Evolutionary conservation across 2,113 vertebrate genomes (phyloP), one percentile per base, ranked within the genome.

Genomic region (Spheniscus mendiculus): DNA sequence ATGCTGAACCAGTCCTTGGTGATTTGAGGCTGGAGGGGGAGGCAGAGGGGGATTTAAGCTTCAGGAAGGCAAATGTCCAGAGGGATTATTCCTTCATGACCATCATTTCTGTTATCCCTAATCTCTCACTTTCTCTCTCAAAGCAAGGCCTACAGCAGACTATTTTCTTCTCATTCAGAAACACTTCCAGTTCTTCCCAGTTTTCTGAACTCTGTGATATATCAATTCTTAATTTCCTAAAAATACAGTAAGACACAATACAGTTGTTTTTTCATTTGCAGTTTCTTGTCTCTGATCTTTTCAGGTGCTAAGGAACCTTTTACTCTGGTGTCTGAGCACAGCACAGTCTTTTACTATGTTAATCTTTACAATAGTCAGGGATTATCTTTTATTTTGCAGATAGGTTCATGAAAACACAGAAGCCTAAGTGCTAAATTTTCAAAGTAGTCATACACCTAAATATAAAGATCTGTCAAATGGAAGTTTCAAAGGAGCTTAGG

Each of bases 61-160:
- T 38, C 3, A 17, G 74, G 90, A 93, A 87, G 53, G 58, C 92
- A 83, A 78, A 81, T 0, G 3, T 92, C 90, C 90, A 77, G 79
- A 67, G 88, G 93, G 88, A 92, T 95, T 95, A 97, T 89, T 88
- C 67, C 88, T 74, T 90, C 66, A 55, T 94, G 86, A 53, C 74
- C 63, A 74, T 90, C 50, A 49, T 62, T 88, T 80, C 36, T 92
- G 63, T 74, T 92, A 58, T 50, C 85, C 76, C 58, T 92, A 50
- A 93, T 90, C 90, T 89, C 89, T 62, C 66, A 6, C 29, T 78
- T 58, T 72, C 32, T 20, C 63, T 81, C 87, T 79, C 69, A 52
- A 8, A 89, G 70, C 42, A 12, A 87, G 42, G 38, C 32, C 93
- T 63, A 10, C 1, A 29, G 61, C 62, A 77, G 67, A 14, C 42